Percentiles rank a stretch among this genome's conserved stretches.
These are phyloP conservation scores for Danio aesculapii DNA, from an alignment of 2,797 vertebrate genomes.

Conservation along the genomic window DNA sequence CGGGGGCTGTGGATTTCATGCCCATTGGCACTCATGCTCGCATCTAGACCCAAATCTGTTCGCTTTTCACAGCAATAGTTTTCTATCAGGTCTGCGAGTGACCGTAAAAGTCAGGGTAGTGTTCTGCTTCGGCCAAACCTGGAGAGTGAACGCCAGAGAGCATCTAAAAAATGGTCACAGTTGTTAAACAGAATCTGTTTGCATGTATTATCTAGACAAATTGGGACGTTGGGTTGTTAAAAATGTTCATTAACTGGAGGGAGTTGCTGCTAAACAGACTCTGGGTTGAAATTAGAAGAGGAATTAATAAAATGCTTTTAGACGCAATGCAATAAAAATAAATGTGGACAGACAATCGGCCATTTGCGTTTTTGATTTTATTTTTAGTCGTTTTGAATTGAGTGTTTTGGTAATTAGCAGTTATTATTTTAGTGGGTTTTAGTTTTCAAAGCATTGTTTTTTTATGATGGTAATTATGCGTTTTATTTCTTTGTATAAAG, in stretches of 20 bases:
- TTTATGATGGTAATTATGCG: too few species aligned
- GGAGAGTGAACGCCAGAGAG: background rate
- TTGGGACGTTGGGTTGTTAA: background rate
- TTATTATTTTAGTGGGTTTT: background rate
- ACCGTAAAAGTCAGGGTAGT: constrained; percentile 33
- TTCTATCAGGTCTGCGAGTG: constrained; percentile 22
- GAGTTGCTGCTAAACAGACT: background rate
- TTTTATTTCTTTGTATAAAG: too few species aligned
- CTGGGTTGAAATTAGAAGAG: background rate
- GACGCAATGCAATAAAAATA: background rate
- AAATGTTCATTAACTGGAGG: constrained; percentile 9
- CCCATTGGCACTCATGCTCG: constrained; percentile 38
- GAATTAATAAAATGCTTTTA: constrained; percentile 1
- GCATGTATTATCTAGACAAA: constrained; percentile 17
- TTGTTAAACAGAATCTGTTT: constrained; percentile 43
- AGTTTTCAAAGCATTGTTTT: too few species aligned
- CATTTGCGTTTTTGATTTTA: background rate
- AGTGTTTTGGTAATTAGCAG: too few species aligned
- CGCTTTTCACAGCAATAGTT: constrained; percentile 44
- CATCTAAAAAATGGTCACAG: constrained; percentile 27
- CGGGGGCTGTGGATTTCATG: constrained; percentile 43
- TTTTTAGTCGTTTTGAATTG: background rate
- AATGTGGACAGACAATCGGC: background rate
- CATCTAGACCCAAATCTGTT: constrained; percentile 45
- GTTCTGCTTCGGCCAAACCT: constrained; percentile 1